Conservation (phyloP, 2,797 vertebrate genomes). For the Trematomus bernacchii region DNA sequence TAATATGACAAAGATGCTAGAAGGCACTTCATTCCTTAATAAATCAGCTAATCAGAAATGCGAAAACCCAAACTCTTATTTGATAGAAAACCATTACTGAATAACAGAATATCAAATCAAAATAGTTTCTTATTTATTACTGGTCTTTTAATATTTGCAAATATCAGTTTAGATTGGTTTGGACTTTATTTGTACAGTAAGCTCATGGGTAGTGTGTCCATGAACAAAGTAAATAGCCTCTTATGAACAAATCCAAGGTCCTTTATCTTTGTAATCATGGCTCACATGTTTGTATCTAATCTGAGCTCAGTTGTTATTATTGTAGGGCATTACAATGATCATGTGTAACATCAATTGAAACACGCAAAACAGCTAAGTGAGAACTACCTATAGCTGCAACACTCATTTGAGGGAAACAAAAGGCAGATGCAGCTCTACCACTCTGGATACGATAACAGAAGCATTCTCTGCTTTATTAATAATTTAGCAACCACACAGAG, state of each 20-base stretch:
- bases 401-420: constrained; percentile 62
- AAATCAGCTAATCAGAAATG: constrained; percentile 9
- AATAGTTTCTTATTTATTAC: neutral
- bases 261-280: constrained; percentile 24
- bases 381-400: constrained; percentile 42
- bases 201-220: neutral
- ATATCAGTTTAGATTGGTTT: neutral
- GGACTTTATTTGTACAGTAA: constrained; percentile 9
- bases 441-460: constrained; percentile 72
- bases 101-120: neutral
- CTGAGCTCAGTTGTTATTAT: constrained; percentile 24
- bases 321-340: constrained; percentile 12
- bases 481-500: constrained; percentile 83
- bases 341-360: constrained; percentile 37
- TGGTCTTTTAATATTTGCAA: neutral
- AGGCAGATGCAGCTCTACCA: constrained; percentile 65
- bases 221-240: constrained; percentile 3
- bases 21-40: constrained; percentile 6
- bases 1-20: neutral
- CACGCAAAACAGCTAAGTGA: neutral
- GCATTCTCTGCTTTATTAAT: constrained; percentile 82
- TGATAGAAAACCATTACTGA: constrained; percentile 5
- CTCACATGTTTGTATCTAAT: constrained; percentile 19
- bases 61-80: neutral
- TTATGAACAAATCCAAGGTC: constrained; percentile 14